Conservation (phyloP, 2,888 invertebrate genomes). For the Euspilapteryx auroguttella region DNA sequence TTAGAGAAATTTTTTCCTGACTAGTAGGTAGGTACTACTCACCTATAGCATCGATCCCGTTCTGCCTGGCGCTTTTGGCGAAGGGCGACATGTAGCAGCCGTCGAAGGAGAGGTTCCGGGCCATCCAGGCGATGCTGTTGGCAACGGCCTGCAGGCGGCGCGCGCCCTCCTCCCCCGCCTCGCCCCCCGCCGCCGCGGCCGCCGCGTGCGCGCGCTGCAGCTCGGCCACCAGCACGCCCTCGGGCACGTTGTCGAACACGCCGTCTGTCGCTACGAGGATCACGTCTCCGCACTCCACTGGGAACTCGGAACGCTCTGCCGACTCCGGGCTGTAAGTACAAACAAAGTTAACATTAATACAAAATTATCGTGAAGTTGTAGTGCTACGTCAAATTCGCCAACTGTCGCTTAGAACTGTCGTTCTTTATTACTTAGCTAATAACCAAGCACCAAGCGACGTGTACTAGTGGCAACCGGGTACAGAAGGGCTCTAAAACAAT, state of each 20-base stretch:
- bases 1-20: too few species aligned
- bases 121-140: slow-evolving; percentile 94
- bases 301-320: slow-evolving; percentile 85
- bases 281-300: slow-evolving; percentile 90
- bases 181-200: slow-evolving; percentile 76
- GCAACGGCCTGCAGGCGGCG: slow-evolving; percentile 85
- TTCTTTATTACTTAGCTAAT: too few species aligned
- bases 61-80: slow-evolving; percentile 87
- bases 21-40: too few species aligned
- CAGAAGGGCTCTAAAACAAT: too few species aligned
- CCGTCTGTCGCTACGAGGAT: slow-evolving; percentile 97
- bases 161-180: slow-evolving; percentile 55
- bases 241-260: slow-evolving; percentile 97
- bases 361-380: too few species aligned
- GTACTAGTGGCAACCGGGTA: too few species aligned
- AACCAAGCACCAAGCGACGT: too few species aligned
- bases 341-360: too few species aligned
- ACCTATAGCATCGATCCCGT: slow-evolving; percentile 93
- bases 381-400: too few species aligned
- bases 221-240: slow-evolving; percentile 84
- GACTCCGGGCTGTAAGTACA: slow-evolving; percentile 80
- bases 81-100: slow-evolving; percentile 95
- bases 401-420: too few species aligned
- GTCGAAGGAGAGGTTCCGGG: slow-evolving; percentile 91
- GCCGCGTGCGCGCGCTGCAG: slow-evolving; percentile 65